Percentiles rank a stretch among this genome's conserved stretches.
These are phyloP conservation scores for Papilio protenor DNA, from an alignment of 2,888 invertebrate genomes.

Conservation along the genomic window DNA sequence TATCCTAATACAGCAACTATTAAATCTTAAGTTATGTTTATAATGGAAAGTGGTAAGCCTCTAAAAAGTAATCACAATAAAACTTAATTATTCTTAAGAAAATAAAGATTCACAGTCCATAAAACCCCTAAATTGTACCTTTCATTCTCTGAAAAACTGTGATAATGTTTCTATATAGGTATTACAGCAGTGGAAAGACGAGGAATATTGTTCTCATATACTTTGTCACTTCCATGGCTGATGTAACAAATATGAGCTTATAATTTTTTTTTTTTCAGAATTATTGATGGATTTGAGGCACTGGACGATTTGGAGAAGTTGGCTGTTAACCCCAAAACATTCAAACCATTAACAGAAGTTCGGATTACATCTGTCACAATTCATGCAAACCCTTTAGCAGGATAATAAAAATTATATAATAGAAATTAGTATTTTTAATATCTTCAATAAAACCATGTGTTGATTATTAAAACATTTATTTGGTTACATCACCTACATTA, in stretches of 20 bases:
- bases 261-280: constrained; percentile 85
- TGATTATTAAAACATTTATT: constrained; percentile 43
- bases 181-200: too few species aligned
- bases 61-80: too few species aligned
- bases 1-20: too few species aligned
- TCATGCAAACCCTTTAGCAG: constrained; percentile 98
- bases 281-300: constrained; percentile 98
- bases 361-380: constrained; percentile 95
- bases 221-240: too few species aligned
- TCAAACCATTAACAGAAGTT: constrained; percentile 93
- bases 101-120: too few species aligned
- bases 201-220: too few species aligned
- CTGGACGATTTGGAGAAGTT: constrained; percentile 98
- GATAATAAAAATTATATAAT: constrained; percentile 62
- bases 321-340: constrained; percentile 97
- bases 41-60: too few species aligned
- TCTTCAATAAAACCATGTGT: constrained; percentile 6
- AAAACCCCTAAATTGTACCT: too few species aligned
- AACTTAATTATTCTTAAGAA: too few species aligned
- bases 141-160: too few species aligned
- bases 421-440: constrained; percentile 41
- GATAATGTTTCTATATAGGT: too few species aligned
- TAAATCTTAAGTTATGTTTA: too few species aligned
- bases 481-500: constrained; percentile 38
- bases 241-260: background rate